Evolutionary conservation across 2,797 vertebrate species (phyloP).

Genomic region (Mormyrus proboscirostris): DNA sequence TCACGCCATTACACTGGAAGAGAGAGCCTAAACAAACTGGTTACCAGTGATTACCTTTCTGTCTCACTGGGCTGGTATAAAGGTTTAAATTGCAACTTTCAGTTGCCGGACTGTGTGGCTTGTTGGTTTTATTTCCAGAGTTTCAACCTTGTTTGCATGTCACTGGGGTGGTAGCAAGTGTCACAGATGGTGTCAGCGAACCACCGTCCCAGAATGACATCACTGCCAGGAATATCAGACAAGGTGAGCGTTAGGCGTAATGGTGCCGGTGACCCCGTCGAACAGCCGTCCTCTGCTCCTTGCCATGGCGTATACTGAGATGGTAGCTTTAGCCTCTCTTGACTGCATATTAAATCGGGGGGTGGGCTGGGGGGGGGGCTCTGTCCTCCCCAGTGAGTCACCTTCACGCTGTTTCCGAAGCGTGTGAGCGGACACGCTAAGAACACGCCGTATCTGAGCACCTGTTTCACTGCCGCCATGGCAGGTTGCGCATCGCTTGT

Average conservation of each 20-base stretch:
- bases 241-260: neutral
- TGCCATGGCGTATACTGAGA: neutral
- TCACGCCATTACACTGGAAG: neutral
- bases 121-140: neutral
- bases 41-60: neutral
- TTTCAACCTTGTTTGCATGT: neutral
- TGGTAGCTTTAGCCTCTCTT: neutral
- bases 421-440: neutral
- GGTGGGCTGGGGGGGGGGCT: neutral
- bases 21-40: neutral
- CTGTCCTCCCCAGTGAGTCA: neutral
- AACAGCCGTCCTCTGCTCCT: neutral
- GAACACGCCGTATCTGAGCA: neutral
- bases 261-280: neutral
- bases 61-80: neutral
- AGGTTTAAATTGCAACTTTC: neutral
- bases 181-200: neutral
- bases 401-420: neutral
- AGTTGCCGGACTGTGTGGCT: neutral
- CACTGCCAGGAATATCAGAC: neutral
- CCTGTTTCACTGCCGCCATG: neutral
- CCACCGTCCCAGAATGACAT: neutral
- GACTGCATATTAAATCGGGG: neutral
- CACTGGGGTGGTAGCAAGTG: neutral
- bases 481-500: neutral